phyloP scores from a whole-genome alignment of 2,113 vertebrate genomes.

The Malaclemys terrapin region DNA sequence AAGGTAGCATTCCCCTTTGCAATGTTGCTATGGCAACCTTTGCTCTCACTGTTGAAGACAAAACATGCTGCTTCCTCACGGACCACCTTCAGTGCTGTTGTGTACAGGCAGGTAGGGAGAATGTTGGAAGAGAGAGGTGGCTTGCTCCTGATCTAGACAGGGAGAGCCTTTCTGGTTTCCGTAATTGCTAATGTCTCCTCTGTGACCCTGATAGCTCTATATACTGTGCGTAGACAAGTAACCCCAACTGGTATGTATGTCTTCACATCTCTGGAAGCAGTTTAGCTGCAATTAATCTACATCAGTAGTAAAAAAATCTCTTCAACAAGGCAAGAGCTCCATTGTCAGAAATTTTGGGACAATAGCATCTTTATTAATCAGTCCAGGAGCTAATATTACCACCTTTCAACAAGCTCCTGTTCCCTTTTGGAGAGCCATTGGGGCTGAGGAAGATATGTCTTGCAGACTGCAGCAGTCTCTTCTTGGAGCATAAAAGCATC shows the following conservation, averaged over 20 bases:
- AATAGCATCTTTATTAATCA: background rate
- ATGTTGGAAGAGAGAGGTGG: slow-evolving; percentile 1
- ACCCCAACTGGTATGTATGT: background rate
- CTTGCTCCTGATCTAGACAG: background rate
- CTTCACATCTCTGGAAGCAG: background rate
- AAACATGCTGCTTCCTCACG: slow-evolving; percentile 36
- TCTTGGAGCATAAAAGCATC: background rate
- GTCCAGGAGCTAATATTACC: background rate
- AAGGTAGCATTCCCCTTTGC: slow-evolving; percentile 51
- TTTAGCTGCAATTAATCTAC: background rate
- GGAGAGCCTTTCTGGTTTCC: background rate
- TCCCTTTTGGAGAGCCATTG: background rate
- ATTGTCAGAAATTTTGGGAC: background rate
- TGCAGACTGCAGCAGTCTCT: background rate
- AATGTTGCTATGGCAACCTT: slow-evolving; percentile 68
- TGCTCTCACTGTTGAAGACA: slow-evolving; percentile 60
- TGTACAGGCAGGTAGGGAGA: background rate
- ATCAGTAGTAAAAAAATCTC: background rate
- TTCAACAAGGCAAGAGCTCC: background rate
- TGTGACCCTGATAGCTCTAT: background rate
- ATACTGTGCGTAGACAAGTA: background rate
- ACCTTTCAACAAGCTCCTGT: fast-evolving
- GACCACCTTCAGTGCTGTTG: slow-evolving; percentile 13
- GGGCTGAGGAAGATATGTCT: background rate
- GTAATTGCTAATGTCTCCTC: background rate